These are phyloP conservation scores for Choristoneura fumiferana DNA, from an alignment of 1,140 invertebrate genomes.

Conservation along the genomic window DNA sequence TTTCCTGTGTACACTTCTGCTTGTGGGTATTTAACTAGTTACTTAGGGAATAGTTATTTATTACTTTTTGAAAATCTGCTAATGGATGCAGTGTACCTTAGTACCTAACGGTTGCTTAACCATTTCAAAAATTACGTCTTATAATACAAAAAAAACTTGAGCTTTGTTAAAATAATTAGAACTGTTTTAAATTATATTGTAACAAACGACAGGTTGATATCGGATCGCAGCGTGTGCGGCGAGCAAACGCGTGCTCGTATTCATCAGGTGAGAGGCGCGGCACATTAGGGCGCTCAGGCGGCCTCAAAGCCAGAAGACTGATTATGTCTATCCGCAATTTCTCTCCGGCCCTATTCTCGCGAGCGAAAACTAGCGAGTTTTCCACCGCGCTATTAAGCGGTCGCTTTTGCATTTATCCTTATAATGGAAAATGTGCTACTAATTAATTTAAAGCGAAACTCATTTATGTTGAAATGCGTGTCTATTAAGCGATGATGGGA, in stretches of 20 bases:
- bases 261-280: conserved; percentile 70
- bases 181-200: too few relatives aligned
- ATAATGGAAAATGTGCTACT: conserved; percentile 77
- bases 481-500: conserved; percentile 72
- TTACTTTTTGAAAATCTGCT: not conserved
- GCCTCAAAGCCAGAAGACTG: conserved; percentile 77
- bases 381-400: conserved; percentile 76
- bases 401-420: conserved; percentile 77
- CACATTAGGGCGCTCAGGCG: conserved; percentile 67
- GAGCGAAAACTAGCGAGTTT: conserved; percentile 78
- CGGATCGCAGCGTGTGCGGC: conserved; percentile 55
- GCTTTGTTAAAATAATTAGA: too few relatives aligned
- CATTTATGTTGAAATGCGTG: conserved; percentile 75
- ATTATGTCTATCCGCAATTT: conserved; percentile 78
- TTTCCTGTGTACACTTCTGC: conserved; percentile 35
- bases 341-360: conserved; percentile 75
- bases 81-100: too few relatives aligned
- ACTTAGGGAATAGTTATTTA: not conserved
- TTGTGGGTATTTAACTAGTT: conserved; percentile 16
- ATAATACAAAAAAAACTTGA: too few relatives aligned
- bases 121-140: too few relatives aligned
- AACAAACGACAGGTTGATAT: conserved; percentile 55
- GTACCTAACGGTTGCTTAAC: too few relatives aligned
- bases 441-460: conserved; percentile 77
- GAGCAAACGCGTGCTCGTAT: conserved; percentile 50